A percentile compares a stretch with the other conserved stretches of the same genome.
These are phyloP conservation scores for Fistularia tabacaria DNA, from an alignment of 2,797 vertebrate genomes.

Conservation along the genomic window DNA sequence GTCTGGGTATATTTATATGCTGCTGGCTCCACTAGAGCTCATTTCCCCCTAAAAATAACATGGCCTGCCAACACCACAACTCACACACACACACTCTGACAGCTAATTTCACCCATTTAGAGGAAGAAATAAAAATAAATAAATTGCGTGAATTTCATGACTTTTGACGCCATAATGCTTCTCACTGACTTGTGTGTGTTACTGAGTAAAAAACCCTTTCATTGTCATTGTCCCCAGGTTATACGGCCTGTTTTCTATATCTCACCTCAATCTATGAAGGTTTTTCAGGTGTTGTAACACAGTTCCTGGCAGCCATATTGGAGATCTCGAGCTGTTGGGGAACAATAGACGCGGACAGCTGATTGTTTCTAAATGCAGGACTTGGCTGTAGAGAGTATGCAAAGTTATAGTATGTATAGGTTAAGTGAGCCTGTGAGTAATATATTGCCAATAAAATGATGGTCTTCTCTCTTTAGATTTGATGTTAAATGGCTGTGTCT, in stretches of 20 bases:
- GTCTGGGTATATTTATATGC: conserved; percentile 68
- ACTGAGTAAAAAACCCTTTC: no score
- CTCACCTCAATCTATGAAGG: not conserved
- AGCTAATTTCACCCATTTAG: conserved; percentile 42
- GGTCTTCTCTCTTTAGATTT: no score
- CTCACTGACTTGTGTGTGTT: conserved; percentile 23
- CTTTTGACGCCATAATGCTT: conserved; percentile 2
- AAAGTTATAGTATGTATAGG: no score
- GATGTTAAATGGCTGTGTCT: no score
- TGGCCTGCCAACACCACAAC: conserved; percentile 64
- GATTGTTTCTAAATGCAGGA: conserved; percentile 52
- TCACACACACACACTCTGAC: conserved; percentile 25
- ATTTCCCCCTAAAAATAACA: conserved; percentile 73
- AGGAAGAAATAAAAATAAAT: conserved; percentile 41
- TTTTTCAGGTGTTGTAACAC: conserved; percentile 32
- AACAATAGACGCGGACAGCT: conserved; percentile 57
- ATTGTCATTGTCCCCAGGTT: not conserved
- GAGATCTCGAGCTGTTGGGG: conserved; percentile 16
- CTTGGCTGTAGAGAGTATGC: conserved; percentile 14
- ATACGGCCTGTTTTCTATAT: not conserved
- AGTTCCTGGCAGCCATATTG: conserved; percentile 7
- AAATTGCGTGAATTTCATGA: conserved; percentile 47
- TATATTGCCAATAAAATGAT: no score
- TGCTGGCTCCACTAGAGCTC: conserved; percentile 67
- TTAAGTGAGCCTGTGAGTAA: conserved; percentile 3